Percentiles rank a stretch among this genome's conserved stretches.
phyloP scores from a whole-genome alignment of 2,888 invertebrate genomes.

The Calameuta pallipes region DNA sequence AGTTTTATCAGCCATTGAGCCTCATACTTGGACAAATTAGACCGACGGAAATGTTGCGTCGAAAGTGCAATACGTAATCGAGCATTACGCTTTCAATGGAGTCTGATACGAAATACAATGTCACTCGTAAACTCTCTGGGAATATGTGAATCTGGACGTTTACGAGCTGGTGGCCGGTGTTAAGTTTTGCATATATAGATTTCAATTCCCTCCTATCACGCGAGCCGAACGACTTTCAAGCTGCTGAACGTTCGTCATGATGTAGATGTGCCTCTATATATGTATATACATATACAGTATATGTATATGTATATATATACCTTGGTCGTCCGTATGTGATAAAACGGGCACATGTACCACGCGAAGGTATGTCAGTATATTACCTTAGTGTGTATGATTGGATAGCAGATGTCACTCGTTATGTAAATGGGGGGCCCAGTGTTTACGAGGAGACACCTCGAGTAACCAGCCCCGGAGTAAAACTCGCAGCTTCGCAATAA shows the following conservation, averaged over 20 bases:
- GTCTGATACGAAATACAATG: background rate
- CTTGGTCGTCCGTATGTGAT: background rate
- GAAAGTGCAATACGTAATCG: background rate
- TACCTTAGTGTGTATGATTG: constrained; percentile 53
- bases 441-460: constrained; percentile 61
- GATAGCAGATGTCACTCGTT: constrained; percentile 63
- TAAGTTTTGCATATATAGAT: background rate
- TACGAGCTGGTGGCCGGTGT: background rate
- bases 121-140: background rate
- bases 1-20: background rate
- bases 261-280: background rate
- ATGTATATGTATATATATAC: background rate
- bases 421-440: constrained; percentile 57
- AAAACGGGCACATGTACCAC: background rate
- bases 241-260: background rate
- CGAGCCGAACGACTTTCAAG: background rate
- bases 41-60: background rate
- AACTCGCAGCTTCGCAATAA: constrained; percentile 39
- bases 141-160: background rate
- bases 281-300: background rate
- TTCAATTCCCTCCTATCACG: background rate
- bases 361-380: constrained; percentile 9
- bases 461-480: constrained; percentile 45
- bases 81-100: background rate
- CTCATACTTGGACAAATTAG: background rate